Base-by-base conservation (phyloP, 2,797 vertebrate genomes). In the Acipenser ruthenus region DNA sequence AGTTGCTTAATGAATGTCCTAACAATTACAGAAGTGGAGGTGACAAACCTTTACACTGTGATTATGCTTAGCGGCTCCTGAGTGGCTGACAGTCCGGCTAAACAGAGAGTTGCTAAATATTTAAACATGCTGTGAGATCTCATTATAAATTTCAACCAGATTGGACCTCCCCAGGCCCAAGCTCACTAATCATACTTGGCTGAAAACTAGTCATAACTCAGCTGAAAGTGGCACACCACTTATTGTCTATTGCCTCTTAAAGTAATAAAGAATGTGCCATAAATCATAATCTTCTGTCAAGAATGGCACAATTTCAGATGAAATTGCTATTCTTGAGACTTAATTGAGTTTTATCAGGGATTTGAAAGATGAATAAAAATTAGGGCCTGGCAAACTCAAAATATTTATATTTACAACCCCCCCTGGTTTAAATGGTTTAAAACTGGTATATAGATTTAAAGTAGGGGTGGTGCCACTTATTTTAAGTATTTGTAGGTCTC, bases 71-170 rank as follows among this genome's bases (percentile, higher is more conserved):
- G 74, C 37, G 79, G 83, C 82, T 78, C 83, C 82, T 80, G 79
- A 37, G 5, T 78, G 84, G 80, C 81, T 78, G 83, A 77, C 77
- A 79, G 77, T 71, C 80, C 83, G 81, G 77, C 80, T 84, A 80
- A 82, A 84, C 81, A 80, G 83, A 82, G 83, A 87, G 86, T 74
- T 69, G 85, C 87, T 90, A 86, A 90, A 89, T 90, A 89, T 89
- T 90, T 89, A 88, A 90, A 90, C 82, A 88, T 77, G 74, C 83
- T 83, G 85, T 79, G 82, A 86, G 82, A 89, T 87, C 86, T 89
- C 88, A 89, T 90, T 90, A 88, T 58, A 88, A 89, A 85, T 72
- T 77, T 61, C 79, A 79, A 82, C 80, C 82, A 69, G 66, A 58
- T 75, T 79, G 81, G 77, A 76, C 84, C 79, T 80, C 77, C 72